Evolutionary conservation across 2,797 vertebrate species (phyloP), one percentile per base, ranked within the genome.

Genomic region (Schizopygopsis pylzovi): DNA sequence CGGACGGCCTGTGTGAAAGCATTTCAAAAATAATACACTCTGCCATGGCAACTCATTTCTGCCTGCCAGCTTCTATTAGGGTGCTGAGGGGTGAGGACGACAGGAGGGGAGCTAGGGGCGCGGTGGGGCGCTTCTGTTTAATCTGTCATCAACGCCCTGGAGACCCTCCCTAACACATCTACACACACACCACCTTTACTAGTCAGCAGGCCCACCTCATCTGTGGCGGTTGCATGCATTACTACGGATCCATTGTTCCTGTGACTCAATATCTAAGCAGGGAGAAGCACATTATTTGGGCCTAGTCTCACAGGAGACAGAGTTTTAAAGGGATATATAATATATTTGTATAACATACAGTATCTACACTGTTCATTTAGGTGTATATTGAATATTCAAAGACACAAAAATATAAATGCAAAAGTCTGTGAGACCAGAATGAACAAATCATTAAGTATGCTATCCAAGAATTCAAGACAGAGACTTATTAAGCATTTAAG

Each of bases 1-100:
- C 92, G 92, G 96, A 96, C 95, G 96, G 96, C 96, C 96, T 97
- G 97, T 97, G 98, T 98, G 97, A 99, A 98, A 99, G 97, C 97
- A 97, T 97, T 98, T 99, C 97, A 99, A 99, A 99, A 99, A 99
- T 98, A 99, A 99, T 99, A 98, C 97, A 96, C 97, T 97, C 95
- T 94, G 96, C 96, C 92, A 93, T 93, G 95, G 96, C 95, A 96
- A 97, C 97, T 98, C 97, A 98, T 99, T 99, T 94, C 96, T 96
- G 94, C 95, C 97, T 98, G 98, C 97, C 98, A 98, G 94, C 93
- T 97, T 95, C 95, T 94, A 99, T 99, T 99, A 99, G 75, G 88
- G 94, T 90, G 94, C 95, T 96, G 97, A 98, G 97, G 63, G 83
- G 91, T 98, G 98, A 99, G 95, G 96, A 94, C 89, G 97, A 97